Base-by-base conservation (phyloP, 2,113 vertebrate genomes). In the Pontoporia blainvillei region DNA sequence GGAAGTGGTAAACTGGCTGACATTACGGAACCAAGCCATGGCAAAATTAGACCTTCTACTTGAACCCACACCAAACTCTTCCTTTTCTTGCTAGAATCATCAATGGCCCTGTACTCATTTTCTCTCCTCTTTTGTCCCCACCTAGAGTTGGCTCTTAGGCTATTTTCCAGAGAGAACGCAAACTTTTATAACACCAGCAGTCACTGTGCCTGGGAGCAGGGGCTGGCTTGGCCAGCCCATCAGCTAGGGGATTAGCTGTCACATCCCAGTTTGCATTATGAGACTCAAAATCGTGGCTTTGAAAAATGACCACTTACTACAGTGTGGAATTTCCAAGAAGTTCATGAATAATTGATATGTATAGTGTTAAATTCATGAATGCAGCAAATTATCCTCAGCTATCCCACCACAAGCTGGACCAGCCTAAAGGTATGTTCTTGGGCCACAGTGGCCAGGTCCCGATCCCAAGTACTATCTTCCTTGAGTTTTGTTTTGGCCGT, bases 331-430 rank as follows among this genome's bases (percentile, higher is more conserved):
- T 96, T 89, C 34, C 61, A 90, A 67, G 84, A 93, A 95, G 87
- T 49, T 78, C 49, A 41, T 86, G 73, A 96, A 86, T 86, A 96
- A 96, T 34, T 72, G 75, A 86, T 57, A 52, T 2, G 73, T 14
- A 89, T 76, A 87, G 67, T 89, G 52, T 96, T 76, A 86, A 91
- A 95, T 78, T 89, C 49, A 76, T 31, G 73, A 89, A 66, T 31
- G 66, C 8, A 41, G 78, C 39, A 23, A 54, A 86, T 73, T 67
- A 72, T 64, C 78, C 25, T 52, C 59, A n/a, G 46, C 85, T 67
- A 8, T 34, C 62, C 8, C 67, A 12, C 31, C 36, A 72, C 14
- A 59, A 67, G 23, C 54, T 81, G 66, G 52, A 29, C 23, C 54
- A 67, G 67, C 59, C 44, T 49, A 29, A 69, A 92, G 31, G 64